phyloP scores from a whole-genome alignment of 1,140 invertebrate species.

The Aphidius gifuensis region DNA sequence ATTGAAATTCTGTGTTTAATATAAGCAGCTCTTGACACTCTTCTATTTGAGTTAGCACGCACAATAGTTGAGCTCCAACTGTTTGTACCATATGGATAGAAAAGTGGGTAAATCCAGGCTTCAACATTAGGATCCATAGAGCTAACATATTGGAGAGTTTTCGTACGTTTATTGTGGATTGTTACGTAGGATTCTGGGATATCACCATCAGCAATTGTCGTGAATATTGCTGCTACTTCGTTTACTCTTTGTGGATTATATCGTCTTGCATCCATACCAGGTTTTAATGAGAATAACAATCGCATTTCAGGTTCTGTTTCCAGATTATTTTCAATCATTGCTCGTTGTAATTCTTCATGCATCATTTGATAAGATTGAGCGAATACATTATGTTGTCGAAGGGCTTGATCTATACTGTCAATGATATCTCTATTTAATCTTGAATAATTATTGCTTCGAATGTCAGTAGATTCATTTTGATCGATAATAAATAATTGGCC shows the following conservation, averaged over 20 bases:
- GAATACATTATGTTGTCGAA: conserved; percentile 14
- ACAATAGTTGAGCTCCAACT: not conserved
- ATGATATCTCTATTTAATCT: conserved; percentile 5
- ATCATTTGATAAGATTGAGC: conserved; percentile 17
- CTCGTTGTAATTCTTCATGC: conserved; percentile 1
- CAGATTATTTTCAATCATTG: no score
- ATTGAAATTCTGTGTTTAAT: not conserved
- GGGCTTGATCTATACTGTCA: conserved; percentile 1
- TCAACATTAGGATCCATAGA: conserved; percentile 4
- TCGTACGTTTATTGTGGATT: no score
- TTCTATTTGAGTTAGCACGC: not conserved
- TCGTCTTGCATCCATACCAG: not conserved
- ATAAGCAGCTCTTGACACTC: not conserved
- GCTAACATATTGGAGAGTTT: not conserved
- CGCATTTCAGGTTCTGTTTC: conserved; percentile 9
- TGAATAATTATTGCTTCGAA: not conserved
- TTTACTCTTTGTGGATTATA: conserved; percentile 7
- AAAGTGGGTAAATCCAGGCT: conserved; percentile 13
- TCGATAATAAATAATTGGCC: conserved; percentile 20
- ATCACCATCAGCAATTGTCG: conserved; percentile 5
- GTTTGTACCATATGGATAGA: conserved; percentile 3
- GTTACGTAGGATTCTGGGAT: conserved; percentile 6
- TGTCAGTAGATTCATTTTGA: conserved; percentile 4
- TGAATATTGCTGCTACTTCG: conserved; percentile 20
- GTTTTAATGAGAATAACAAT: conserved; percentile 8